Evolutionary conservation across 1,140 invertebrate species (phyloP).

Genomic region (Neocloeon triangulifer): DNA sequence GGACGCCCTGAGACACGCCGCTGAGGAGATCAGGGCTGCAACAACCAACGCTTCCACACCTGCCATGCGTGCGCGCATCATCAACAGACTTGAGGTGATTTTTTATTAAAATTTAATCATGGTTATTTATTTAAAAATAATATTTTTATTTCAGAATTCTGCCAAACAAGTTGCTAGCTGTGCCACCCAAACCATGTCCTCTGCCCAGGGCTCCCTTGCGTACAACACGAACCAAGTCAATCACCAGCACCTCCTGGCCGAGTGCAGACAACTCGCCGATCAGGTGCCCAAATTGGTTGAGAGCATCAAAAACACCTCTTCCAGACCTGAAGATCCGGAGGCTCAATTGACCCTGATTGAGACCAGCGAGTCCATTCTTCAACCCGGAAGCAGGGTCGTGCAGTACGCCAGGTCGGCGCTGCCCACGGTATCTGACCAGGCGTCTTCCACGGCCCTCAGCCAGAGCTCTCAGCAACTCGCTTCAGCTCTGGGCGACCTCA

Average conservation of each 20-base stretch:
- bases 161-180: constrained; percentile 72
- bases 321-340: constrained; percentile 44
- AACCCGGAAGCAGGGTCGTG: constrained; percentile 42
- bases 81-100: constrained; percentile 49
- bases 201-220: constrained; percentile 48
- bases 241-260: constrained; percentile 49
- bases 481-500: constrained; percentile 50
- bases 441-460: constrained; percentile 43
- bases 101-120: too few relatives aligned
- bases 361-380: constrained; percentile 35
- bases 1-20: constrained; percentile 60
- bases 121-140: too few relatives aligned
- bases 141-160: constrained; percentile 29
- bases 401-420: constrained; percentile 57
- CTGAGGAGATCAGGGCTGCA: constrained; percentile 74
- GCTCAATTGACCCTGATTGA: constrained; percentile 67
- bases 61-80: constrained; percentile 52
- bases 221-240: constrained; percentile 44
- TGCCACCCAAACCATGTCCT: constrained; percentile 75
- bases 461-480: constrained; percentile 52
- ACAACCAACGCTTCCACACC: constrained; percentile 63
- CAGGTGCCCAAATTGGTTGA: constrained; percentile 63
- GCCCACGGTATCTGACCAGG: constrained; percentile 65
- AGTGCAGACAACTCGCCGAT: constrained; percentile 53
- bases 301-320: constrained; percentile 48